Percentiles rank a stretch among this genome's conserved stretches.
phyloP scores from a whole-genome alignment of 2,797 vertebrate genomes.

The Parauchenoglanis punctatus region DNA sequence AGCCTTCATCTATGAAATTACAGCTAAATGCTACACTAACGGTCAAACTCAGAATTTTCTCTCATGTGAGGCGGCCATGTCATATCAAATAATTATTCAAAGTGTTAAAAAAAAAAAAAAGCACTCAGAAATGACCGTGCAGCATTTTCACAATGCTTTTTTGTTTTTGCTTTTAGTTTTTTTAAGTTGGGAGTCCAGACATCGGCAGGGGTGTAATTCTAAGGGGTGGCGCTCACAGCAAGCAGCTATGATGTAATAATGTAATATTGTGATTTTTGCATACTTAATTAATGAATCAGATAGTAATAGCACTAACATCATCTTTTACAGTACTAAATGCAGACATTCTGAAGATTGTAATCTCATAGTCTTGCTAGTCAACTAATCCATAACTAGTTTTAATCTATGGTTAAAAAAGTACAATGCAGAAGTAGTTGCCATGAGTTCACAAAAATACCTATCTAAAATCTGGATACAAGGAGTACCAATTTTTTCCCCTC shows the following conservation, averaged over 20 bases:
- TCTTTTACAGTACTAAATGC: neutral
- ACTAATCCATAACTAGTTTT: neutral
- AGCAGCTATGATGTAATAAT: neutral
- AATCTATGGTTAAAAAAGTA: neutral
- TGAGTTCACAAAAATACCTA: neutral
- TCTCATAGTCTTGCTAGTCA: neutral
- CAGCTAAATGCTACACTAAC: neutral
- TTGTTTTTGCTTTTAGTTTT: too few species aligned
- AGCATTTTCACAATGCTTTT: neutral
- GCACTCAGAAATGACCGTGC: neutral
- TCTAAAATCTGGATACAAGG: neutral
- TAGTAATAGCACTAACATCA: neutral
- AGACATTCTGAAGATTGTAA: constrained; percentile 2
- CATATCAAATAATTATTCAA: neutral
- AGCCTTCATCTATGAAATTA: neutral
- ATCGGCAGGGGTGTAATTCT: too few species aligned
- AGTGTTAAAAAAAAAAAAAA: neutral
- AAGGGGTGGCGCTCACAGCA: neutral
- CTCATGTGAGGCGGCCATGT: neutral
- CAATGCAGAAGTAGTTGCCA: neutral
- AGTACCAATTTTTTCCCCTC: too few species aligned
- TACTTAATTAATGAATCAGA: neutral
- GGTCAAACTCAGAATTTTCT: neutral
- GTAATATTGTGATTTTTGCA: neutral
- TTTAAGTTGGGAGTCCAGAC: too few species aligned